phyloP scores from a whole-genome alignment of 2,888 invertebrate species.

The Andricus curvator region DNA sequence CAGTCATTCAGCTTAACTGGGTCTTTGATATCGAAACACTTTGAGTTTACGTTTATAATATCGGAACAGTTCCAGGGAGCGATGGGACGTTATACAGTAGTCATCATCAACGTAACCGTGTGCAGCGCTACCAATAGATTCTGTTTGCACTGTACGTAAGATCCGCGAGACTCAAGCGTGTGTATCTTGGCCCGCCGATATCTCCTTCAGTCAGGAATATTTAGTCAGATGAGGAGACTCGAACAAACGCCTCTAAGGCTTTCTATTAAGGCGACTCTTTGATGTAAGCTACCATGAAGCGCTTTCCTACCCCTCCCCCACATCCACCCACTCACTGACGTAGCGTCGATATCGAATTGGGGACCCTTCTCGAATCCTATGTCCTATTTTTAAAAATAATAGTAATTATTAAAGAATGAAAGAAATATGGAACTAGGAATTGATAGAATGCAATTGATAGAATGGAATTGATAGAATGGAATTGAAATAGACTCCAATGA shows the following conservation, averaged over 20 bases:
- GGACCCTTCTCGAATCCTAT: not conserved
- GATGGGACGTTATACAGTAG: not conserved
- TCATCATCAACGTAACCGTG: slow-evolving; percentile 62
- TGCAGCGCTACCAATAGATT: slow-evolving; percentile 62
- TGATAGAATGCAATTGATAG: too few species aligned
- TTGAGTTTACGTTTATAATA: not conserved
- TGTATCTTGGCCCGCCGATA: slow-evolving; percentile 76
- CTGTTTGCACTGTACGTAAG: slow-evolving; percentile 74
- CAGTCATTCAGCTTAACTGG: not conserved
- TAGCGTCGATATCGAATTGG: not conserved
- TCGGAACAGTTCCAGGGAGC: not conserved
- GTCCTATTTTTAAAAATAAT: too few species aligned
- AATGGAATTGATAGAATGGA: too few species aligned
- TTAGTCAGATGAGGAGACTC: slow-evolving; percentile 79
- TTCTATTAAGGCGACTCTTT: slow-evolving; percentile 81
- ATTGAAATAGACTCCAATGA: too few species aligned
- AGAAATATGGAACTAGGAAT: too few species aligned
- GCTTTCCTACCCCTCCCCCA: slow-evolving; percentile 64
- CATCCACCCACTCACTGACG: slow-evolving; percentile 36
- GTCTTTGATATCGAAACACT: not conserved
- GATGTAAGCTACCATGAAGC: slow-evolving; percentile 75
- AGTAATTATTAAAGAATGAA: too few species aligned
- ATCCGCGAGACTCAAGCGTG: slow-evolving; percentile 66
- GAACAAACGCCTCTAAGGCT: slow-evolving; percentile 82
- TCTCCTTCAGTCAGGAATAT: slow-evolving; percentile 74